A percentile compares a stretch with the other conserved stretches of the same genome.
Evolutionary conservation across 1,140 invertebrate species (phyloP).

Genomic region (Drosophila simulans): DNA sequence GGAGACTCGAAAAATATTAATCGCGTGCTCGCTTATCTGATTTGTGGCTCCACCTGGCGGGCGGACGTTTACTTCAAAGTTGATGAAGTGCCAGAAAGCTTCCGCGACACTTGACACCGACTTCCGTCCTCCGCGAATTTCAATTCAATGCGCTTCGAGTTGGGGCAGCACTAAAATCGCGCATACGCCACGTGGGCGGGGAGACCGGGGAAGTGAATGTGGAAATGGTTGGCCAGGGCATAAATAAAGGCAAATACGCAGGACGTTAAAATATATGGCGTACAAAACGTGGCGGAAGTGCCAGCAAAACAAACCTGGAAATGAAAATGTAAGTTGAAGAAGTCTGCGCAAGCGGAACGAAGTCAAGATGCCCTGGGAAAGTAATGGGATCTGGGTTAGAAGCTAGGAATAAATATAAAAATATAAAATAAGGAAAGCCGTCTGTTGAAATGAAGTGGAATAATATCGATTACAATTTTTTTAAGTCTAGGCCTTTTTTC

Average conservation of each 20-base stretch:
- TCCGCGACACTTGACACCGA: constrained; percentile 73
- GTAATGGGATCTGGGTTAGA: not conserved
- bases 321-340: constrained; percentile 36
- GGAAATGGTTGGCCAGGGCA: constrained; percentile 32
- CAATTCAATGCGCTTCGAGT: constrained; percentile 67
- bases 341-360: constrained; percentile 20
- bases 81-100: constrained; percentile 80
- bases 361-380: constrained; percentile 15
- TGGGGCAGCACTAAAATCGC: constrained; percentile 53
- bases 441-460: not conserved
- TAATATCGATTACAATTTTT: too few species aligned
- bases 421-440: not conserved
- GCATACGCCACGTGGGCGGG: constrained; percentile 57
- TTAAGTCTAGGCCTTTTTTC: too few species aligned
- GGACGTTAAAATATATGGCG: constrained; percentile 50
- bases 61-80: constrained; percentile 44
- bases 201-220: not conserved
- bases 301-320: constrained; percentile 67
- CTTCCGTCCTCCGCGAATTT: constrained; percentile 52
- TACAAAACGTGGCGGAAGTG: constrained; percentile 73
- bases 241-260: constrained; percentile 59
- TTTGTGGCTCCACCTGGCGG: constrained; percentile 52
- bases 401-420: too few species aligned
- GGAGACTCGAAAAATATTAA: constrained; percentile 38
- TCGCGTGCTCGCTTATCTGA: constrained; percentile 67